These are phyloP conservation scores for Oceanodroma leucorhoa DNA, from an alignment of 2,797 vertebrate genomes.

Conservation along the genomic window DNA sequence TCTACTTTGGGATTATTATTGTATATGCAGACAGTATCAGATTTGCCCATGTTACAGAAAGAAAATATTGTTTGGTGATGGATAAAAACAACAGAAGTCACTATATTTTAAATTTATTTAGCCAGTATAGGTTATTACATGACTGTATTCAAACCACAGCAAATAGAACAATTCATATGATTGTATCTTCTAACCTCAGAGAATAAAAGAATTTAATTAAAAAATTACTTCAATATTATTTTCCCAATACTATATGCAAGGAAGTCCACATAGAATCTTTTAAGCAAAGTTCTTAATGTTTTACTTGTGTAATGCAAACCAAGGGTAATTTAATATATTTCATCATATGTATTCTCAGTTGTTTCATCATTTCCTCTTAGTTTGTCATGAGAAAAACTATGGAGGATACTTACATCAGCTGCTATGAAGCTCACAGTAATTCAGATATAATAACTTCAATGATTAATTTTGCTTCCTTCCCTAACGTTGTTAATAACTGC, in stretches of 20 bases:
- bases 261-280: not conserved
- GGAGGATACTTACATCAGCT: not conserved
- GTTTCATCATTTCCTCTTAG: slow-evolving; percentile 15
- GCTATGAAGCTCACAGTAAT: not conserved
- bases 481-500: not conserved
- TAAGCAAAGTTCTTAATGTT: not conserved
- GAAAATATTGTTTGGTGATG: not conserved
- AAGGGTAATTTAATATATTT: not conserved
- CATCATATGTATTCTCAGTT: not conserved
- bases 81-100: not conserved
- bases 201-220: not conserved
- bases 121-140: not conserved
- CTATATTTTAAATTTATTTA: not conserved
- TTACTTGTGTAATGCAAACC: not conserved
- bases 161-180: not conserved
- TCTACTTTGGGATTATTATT: not conserved
- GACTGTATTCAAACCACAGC: not conserved
- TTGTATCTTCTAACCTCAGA: not conserved
- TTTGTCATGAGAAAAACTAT: slow-evolving; percentile 6
- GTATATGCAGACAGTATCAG: not conserved
- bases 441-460: not conserved
- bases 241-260: not conserved
- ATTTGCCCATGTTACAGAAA: not conserved
- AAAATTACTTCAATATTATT: not conserved
- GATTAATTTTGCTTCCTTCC: slow-evolving; percentile 30